Percentiles rank a stretch among this genome's conserved stretches.
phyloP scores from a whole-genome alignment of 2,113 vertebrate species.

The Dicrurus megarhynchus region DNA sequence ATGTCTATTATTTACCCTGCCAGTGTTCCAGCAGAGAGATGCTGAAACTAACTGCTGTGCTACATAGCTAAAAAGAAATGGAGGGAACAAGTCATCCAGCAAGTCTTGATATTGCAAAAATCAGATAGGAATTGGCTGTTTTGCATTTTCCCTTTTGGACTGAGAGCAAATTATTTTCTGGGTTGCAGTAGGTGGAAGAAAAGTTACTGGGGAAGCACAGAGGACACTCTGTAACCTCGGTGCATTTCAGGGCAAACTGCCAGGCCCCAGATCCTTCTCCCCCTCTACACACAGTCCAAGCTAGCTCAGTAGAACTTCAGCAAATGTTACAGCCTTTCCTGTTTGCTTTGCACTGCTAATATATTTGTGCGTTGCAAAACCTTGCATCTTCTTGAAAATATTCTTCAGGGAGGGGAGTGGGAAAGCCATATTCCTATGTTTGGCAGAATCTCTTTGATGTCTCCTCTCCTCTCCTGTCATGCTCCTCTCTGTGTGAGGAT shows the following conservation, averaged over 20 bases:
- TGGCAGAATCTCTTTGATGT: constrained; percentile 58
- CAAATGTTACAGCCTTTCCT: constrained; percentile 22
- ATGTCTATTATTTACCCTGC: neutral
- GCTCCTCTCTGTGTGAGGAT: constrained; percentile 37
- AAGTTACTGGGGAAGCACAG: neutral
- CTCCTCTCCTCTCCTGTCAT: constrained; percentile 47
- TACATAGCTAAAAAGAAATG: neutral
- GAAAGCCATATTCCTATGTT: constrained; percentile 47
- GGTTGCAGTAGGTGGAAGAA: neutral
- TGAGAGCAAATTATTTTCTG: neutral
- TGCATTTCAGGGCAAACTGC: neutral
- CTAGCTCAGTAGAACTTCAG: neutral
- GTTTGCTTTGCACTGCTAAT: constrained; percentile 28
- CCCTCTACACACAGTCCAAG: neutral
- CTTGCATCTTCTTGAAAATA: constrained; percentile 51
- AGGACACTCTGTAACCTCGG: neutral
- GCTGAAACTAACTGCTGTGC: neutral
- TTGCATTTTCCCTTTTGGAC: neutral
- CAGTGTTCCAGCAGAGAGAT: neutral
- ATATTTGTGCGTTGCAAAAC: constrained; percentile 1
- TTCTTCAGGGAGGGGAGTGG: neutral
- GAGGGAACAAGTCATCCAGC: neutral
- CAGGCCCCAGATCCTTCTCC: neutral
- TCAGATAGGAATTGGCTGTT: neutral
- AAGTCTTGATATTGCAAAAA: neutral